Base-by-base conservation (phyloP, 2,113 vertebrate genomes). In the Centropristis striata region DNA sequence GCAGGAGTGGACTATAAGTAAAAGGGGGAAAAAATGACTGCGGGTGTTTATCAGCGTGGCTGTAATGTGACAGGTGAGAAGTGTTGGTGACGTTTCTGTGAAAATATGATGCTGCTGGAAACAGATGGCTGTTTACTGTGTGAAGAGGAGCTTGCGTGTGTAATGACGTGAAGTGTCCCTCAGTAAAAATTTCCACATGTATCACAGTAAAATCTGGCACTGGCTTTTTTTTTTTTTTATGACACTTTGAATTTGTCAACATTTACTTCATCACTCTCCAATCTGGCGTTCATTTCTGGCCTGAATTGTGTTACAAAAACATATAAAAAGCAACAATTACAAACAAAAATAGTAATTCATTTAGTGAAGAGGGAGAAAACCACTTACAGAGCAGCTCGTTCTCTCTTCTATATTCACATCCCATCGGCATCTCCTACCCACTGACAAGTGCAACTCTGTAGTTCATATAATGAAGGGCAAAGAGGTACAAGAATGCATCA, bases 401-500 rank as follows among this genome's bases (percentile, higher is more conserved):
- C 75, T 20, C 58, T 84, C 70, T 73, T 70, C 68, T 57, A 25
- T 60, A 60, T 90, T 86, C 90, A 91, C 85, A 84, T 88, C 84
- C 76, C 75, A 28, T 58, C 73, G 86, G 80, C 75, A 32, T 85
- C 57, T 76, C 37, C 78, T 60, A 74, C 73, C 72, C 71, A 81
- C 80, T 67, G 86, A 78, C 90, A 91, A 95, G 92, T 93, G 91
- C 93, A 93, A 88, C 86, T 86, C 83, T 80, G 72, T 82, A 80
- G 76, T 86, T 83, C 77, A 88, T 80, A 83, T 80, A 71, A 79
- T 84, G 67, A 83, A 79, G 78, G 80, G 81, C 70, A 84, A 83
- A 84, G 80, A 81, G 79, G 81, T 90, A 85, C 86, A 87, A 86
- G 77, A 70, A 76, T 78, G 68, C 78, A 83, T 79, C 53, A 72